A percentile compares a stretch with the other conserved stretches of the same genome.
Conservation (phyloP, 2,888 invertebrate genomes). For the Chesias legatella region DNA sequence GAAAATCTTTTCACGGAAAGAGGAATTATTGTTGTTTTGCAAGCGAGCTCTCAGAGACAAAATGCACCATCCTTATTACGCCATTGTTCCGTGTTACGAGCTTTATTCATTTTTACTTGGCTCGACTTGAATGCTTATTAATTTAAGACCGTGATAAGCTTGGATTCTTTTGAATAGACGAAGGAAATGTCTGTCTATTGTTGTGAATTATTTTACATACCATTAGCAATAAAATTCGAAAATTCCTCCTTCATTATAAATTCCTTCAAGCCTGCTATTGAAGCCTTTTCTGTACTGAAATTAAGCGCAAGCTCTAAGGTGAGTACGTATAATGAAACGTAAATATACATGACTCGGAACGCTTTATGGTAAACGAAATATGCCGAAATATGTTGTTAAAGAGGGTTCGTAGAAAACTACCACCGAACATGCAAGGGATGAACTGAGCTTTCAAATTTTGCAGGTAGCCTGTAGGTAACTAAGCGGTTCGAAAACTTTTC, state of each 20-base stretch:
- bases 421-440: conserved; percentile 75
- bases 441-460: conserved; percentile 75
- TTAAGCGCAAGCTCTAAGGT: conserved; percentile 54
- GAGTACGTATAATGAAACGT: conserved; percentile 61
- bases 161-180: conserved; percentile 75
- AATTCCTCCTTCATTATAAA: conserved; percentile 30
- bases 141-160: conserved; percentile 79
- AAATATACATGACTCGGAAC: conserved; percentile 74
- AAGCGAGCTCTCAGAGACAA: conserved; percentile 78
- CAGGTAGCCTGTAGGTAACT: conserved; percentile 62
- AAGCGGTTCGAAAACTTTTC: conserved; percentile 61
- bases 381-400: conserved; percentile 80
- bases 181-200: conserved; percentile 74
- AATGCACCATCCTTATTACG: conserved; percentile 79
- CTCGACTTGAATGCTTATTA: conserved; percentile 80
- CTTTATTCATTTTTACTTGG: conserved; percentile 81
- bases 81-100: conserved; percentile 78
- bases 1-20: conserved; percentile 79
- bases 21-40: conserved; percentile 81
- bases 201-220: conserved; percentile 72
- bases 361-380: conserved; percentile 81
- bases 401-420: conserved; percentile 75
- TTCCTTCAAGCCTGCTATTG: conserved; percentile 20
- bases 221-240: conserved; percentile 46
- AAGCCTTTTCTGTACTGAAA: conserved; percentile 44